These are phyloP conservation scores for Leptocoma aspasia DNA, from an alignment of 2,113 vertebrate species.

Conservation along the genomic window DNA sequence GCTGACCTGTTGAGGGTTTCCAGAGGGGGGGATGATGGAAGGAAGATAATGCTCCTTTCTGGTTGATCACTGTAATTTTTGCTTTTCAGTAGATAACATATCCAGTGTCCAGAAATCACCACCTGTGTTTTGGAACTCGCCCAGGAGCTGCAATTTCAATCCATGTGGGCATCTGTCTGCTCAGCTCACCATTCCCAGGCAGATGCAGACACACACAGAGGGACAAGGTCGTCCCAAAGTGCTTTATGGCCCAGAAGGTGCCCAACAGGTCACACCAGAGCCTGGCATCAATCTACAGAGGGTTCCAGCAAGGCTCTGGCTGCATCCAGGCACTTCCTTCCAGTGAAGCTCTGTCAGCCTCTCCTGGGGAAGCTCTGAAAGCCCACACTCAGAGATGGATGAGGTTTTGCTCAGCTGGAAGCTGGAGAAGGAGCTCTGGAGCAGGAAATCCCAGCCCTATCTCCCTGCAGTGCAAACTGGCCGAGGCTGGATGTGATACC, in stretches of 20 bases:
- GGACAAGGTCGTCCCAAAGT: background rate
- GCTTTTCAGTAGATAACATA: conserved; percentile 1
- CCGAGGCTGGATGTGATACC: fast-evolving
- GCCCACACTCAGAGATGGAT: fast-evolving
- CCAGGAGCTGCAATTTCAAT: background rate
- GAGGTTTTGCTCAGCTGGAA: background rate
- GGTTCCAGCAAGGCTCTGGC: background rate
- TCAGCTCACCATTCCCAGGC: fast-evolving
- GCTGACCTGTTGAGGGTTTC: conserved; percentile 18
- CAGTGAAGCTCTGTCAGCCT: background rate
- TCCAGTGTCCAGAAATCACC: conserved; percentile 19
- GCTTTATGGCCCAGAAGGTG: background rate
- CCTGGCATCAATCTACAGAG: background rate
- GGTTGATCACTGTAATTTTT: conserved; percentile 27
- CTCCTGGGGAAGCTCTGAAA: background rate
- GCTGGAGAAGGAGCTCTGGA: background rate
- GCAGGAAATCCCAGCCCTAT: background rate
- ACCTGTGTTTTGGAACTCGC: conserved; percentile 36
- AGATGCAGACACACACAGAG: background rate
- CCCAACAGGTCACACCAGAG: background rate
- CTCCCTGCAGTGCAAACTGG: background rate
- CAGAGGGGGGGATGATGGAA: background rate
- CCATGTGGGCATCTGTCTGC: background rate
- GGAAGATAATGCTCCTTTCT: background rate
- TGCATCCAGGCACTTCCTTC: background rate